These are phyloP conservation scores for Quadroppia sp. DNA, from an alignment of 2,888 invertebrate genomes.

Conservation along the genomic window DNA sequence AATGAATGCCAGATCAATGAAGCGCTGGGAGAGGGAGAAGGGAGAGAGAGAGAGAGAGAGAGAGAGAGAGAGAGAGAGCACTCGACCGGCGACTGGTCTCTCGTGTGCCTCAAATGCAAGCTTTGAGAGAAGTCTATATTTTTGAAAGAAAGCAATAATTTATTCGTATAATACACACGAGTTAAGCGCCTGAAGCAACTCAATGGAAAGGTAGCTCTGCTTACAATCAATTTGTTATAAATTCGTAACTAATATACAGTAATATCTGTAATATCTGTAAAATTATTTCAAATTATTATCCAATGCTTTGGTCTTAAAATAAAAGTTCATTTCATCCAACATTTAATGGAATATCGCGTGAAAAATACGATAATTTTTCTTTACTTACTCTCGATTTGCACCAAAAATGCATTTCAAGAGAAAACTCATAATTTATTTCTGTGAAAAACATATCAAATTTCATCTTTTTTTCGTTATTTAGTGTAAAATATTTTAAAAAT, in stretches of 20 bases:
- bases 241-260: slow-evolving; percentile 7
- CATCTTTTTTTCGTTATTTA: background rate
- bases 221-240: slow-evolving; percentile 27
- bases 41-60: background rate
- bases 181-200: slow-evolving; percentile 1
- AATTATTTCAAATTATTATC: slow-evolving; percentile 18
- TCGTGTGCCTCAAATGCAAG: slow-evolving; percentile 13
- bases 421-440: background rate
- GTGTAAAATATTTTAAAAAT: background rate
- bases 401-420: background rate
- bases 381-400: background rate
- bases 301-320: background rate
- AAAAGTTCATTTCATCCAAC: background rate
- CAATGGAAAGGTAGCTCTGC: background rate
- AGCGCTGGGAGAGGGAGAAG: background rate
- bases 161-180: slow-evolving; percentile 13
- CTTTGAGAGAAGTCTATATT: background rate
- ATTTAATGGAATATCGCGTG: background rate
- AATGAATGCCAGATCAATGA: background rate
- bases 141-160: background rate
- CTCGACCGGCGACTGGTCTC: background rate
- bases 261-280: slow-evolving; percentile 16
- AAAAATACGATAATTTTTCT: background rate
- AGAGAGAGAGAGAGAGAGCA: slow-evolving; percentile 2
- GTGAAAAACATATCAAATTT: background rate